Conservation (phyloP, 2,113 vertebrate genomes). For the Cinclus mexicanus region DNA sequence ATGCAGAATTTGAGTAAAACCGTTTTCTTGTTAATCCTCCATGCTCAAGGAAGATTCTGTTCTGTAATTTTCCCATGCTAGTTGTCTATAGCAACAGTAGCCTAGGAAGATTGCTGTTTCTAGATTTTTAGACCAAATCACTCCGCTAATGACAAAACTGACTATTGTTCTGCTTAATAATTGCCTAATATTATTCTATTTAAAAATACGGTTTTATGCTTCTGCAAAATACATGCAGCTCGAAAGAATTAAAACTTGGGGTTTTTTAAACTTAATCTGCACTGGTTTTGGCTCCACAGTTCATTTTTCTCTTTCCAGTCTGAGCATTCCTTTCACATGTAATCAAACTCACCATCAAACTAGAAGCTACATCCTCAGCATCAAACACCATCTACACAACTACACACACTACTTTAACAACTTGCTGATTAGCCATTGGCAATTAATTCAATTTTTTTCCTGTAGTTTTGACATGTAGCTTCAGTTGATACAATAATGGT, state of each 20-base stretch:
- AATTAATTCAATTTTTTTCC: not conserved
- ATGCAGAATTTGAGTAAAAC: not conserved
- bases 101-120: not conserved
- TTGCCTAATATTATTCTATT: not conserved
- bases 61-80: not conserved
- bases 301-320: not conserved
- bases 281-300: not conserved
- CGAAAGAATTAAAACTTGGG: not conserved
- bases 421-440: not conserved
- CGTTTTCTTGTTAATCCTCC: not conserved
- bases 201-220: not conserved
- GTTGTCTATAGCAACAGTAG: not conserved
- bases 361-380: not conserved
- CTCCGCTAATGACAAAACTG: not conserved
- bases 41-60: not conserved
- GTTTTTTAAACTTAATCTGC: not conserved
- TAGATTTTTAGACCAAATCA: not conserved
- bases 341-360: not conserved
- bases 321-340: not conserved
- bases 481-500: not conserved
- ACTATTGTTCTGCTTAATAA: not conserved
- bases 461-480: not conserved
- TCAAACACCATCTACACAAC: not conserved
- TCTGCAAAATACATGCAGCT: not conserved
- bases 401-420: not conserved